Evolutionary conservation across 2,113 vertebrate species (phyloP).

Genomic region (Malurus melanocephalus): DNA sequence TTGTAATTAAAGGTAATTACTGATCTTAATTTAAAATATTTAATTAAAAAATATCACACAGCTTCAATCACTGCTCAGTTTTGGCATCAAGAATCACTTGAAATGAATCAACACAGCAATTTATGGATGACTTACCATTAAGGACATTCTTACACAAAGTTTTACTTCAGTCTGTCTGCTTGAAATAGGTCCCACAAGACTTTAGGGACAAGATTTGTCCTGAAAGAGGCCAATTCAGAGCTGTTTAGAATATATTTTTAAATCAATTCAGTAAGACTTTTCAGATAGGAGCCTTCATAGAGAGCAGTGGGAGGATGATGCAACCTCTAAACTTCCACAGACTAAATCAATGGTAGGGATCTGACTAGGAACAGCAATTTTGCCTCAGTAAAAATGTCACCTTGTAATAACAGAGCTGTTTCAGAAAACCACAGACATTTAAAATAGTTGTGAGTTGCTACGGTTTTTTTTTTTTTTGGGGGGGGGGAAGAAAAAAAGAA

Average conservation of each 20-base stretch:
- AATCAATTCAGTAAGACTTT: neutral
- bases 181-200: neutral
- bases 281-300: neutral
- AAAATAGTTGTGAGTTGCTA: neutral
- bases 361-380: neutral
- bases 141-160: neutral
- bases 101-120: neutral
- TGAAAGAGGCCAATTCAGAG: neutral
- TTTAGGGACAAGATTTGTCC: neutral
- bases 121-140: neutral
- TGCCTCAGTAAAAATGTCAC: neutral
- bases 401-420: neutral
- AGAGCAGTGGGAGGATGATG: neutral
- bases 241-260: neutral
- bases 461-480: neutral
- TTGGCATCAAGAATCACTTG: neutral
- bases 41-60: neutral
- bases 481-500: fast-evolving
- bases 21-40: constrained; percentile 10
- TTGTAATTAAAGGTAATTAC: constrained; percentile 18
- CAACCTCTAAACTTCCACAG: neutral
- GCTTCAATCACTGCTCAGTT: neutral
- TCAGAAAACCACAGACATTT: neutral
- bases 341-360: neutral
- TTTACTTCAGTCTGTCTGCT: neutral